Evolutionary conservation across 1,140 invertebrate species (phyloP).

Genomic region (Dolichoris vasculosae): DNA sequence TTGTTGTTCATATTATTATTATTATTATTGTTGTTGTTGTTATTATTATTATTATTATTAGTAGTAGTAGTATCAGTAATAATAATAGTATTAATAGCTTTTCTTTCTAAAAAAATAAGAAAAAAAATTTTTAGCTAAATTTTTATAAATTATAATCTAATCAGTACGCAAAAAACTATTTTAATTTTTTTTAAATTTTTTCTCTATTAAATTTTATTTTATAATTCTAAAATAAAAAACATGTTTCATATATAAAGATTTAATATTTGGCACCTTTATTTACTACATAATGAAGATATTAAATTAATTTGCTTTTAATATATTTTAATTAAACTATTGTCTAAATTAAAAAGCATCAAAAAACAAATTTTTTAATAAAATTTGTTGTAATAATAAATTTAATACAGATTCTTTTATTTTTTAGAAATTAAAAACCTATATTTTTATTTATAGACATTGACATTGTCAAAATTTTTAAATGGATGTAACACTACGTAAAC

Average conservation of each 20-base stretch:
- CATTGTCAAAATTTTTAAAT: conserved; percentile 37
- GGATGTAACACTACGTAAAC: conserved; percentile 66
- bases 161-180: background rate
- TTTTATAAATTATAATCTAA: too few species aligned
- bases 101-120: background rate
- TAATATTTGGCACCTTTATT: background rate
- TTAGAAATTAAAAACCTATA: background rate
- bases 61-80: too few species aligned
- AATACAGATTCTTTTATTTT: background rate
- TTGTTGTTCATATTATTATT: background rate
- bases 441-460: conserved; percentile 22
- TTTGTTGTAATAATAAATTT: background rate
- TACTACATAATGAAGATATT: background rate
- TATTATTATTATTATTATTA: too few species aligned
- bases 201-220: background rate
- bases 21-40: too few species aligned
- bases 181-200: background rate
- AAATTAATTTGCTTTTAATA: background rate
- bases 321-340: too few species aligned
- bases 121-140: too few species aligned
- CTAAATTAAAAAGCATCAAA: background rate
- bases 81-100: too few species aligned
- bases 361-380: background rate
- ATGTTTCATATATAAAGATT: background rate
- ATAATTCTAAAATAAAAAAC: background rate